These are phyloP conservation scores for Petrophora chlorosata DNA, from an alignment of 2,888 invertebrate genomes.

Conservation along the genomic window DNA sequence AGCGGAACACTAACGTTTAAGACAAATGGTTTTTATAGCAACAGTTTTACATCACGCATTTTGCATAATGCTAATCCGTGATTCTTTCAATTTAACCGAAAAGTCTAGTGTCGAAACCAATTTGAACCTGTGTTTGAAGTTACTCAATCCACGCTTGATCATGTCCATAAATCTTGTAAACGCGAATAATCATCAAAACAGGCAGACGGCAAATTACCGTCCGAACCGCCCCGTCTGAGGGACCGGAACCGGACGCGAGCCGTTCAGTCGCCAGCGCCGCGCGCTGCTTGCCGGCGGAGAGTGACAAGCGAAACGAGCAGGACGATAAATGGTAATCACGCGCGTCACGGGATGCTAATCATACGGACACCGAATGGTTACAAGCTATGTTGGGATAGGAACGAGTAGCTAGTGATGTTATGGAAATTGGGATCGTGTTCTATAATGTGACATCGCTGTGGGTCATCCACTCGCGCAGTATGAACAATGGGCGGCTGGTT, in stretches of 20 bases:
- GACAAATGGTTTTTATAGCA: too few relatives aligned
- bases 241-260: constrained; percentile 14
- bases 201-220: constrained; percentile 10
- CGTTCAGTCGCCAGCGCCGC: background rate
- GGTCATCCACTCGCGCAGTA: too few relatives aligned
- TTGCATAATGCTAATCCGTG: too few relatives aligned
- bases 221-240: constrained; percentile 6
- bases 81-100: too few relatives aligned
- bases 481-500: too few relatives aligned
- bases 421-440: background rate
- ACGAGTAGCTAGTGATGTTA: background rate
- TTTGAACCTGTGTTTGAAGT: too few relatives aligned
- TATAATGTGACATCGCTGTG: too few relatives aligned
- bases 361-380: background rate
- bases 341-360: background rate
- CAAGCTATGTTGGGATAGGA: background rate
- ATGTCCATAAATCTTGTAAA: background rate
- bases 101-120: too few relatives aligned
- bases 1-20: too few relatives aligned
- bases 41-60: too few relatives aligned
- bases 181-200: constrained; percentile 6
- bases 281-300: background rate
- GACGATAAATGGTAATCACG: background rate
- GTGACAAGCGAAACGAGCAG: background rate
- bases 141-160: background rate